A percentile compares a stretch with the other conserved stretches of the same genome.
These are phyloP conservation scores for Rhingia rostrata DNA, from an alignment of 2,888 invertebrate genomes.

Conservation along the genomic window DNA sequence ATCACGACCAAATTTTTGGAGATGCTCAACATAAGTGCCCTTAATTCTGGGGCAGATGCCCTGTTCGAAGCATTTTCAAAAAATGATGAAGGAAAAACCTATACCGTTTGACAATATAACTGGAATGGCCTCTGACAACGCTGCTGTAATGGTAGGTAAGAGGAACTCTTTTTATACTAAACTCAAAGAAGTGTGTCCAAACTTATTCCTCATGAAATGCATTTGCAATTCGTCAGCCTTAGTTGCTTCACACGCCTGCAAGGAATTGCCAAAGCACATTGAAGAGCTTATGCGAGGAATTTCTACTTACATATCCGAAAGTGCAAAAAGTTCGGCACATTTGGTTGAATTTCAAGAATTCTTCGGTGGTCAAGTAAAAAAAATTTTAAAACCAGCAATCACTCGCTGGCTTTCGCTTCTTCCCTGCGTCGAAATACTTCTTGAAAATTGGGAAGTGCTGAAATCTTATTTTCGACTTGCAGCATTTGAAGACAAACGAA, in stretches of 20 bases:
- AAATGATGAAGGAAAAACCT: constrained; percentile 2
- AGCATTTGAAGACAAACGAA: constrained; percentile 19
- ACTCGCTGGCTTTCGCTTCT: constrained; percentile 26
- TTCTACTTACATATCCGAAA: constrained; percentile 26
- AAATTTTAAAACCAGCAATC: constrained; percentile 11
- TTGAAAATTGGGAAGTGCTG: constrained; percentile 16
- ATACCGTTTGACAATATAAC: not conserved
- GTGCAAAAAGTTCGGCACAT: constrained; percentile 25
- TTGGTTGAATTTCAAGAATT: constrained; percentile 20
- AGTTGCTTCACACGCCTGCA: constrained; percentile 23
- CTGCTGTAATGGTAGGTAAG: constrained; percentile 15
- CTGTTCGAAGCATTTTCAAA: constrained; percentile 15
- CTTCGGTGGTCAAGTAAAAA: constrained; percentile 14
- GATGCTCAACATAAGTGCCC: not conserved
- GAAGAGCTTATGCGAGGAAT: constrained; percentile 24
- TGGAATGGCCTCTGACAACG: constrained; percentile 16
- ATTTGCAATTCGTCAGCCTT: constrained; percentile 21
- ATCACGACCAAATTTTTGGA: constrained; percentile 13
- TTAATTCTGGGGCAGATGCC: constrained; percentile 2
- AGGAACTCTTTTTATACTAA: constrained; percentile 15
- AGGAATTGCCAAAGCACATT: not conserved
- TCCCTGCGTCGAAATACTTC: constrained; percentile 12
- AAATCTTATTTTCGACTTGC: constrained; percentile 3
- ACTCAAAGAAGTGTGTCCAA: constrained; percentile 18
- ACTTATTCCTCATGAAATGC: constrained; percentile 22